Base-by-base conservation (phyloP, 2,888 invertebrate genomes). In the Lamellibrachia columna region DNA sequence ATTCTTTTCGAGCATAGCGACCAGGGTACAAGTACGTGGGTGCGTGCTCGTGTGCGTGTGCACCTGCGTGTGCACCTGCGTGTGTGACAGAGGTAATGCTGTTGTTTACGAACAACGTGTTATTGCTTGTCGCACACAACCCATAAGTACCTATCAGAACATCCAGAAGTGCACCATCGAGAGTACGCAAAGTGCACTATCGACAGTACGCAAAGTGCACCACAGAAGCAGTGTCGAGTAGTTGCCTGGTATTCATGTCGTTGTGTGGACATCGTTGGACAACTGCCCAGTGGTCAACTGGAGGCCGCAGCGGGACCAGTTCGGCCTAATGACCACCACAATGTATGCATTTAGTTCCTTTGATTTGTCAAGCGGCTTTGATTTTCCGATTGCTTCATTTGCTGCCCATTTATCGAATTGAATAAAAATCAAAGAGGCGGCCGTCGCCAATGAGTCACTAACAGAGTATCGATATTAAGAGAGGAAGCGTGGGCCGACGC, bases 301-400 rank as follows among this genome's bases (percentile, higher is more conserved):
- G 75, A 6, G 11, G 22, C 75, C 15, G 75, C 75, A 22, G 75
- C 22, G 75, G 15, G 75, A 75, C 75, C 75, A 75, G 75, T 75
- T 15, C 22, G 22, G 75, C 75, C 75, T 75, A 75, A 75, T 75
- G 75, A 75, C 15, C 75, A n/a, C 75, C 75, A 75, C 75, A 75
- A 75, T 75, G 75, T 11, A 75, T 15, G 75, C 75, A 22, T 75
- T 75, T 75, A 75, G 75, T 3, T 15, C 75, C 75, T 75, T 75
- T 75, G 75, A 75, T 75, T 75, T 75, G 75, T 75, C 75, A 75
- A 75, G 75, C 75, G 75, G 75, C 75, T 75, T 75, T 75, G 75
- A 75, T 75, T 75, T 75, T 75, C 75, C 22, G 75, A 75, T 22
- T 75, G 75, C 75, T 75, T 75, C 75, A 75, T 75, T 75, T 75